These are phyloP conservation scores for Lymantria monacha DNA, from an alignment of 2,888 invertebrate genomes.

Conservation along the genomic window DNA sequence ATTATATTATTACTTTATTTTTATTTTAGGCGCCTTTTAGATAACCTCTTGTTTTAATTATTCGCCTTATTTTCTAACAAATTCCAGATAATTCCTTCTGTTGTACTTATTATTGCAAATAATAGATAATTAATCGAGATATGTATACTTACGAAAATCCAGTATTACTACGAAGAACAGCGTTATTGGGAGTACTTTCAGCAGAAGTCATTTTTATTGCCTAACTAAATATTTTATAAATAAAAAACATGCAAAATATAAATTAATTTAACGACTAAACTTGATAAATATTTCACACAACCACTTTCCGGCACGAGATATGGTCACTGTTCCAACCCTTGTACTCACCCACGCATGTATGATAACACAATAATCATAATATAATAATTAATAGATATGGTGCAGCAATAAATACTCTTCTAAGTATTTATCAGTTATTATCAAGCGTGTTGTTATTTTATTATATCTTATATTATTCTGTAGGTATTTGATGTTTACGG, in stretches of 20 bases:
- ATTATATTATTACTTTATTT: too few species aligned
- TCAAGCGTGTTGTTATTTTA: slow-evolving; percentile 15
- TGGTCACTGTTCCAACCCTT: slow-evolving; percentile 23
- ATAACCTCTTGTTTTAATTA: too few species aligned
- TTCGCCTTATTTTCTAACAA: too few species aligned
- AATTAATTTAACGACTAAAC: background rate
- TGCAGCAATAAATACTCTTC: slow-evolving; percentile 13
- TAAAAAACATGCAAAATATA: background rate
- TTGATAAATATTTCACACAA: background rate
- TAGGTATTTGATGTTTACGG: too few species aligned
- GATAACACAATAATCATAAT: slow-evolving; percentile 32
- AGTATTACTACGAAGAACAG: slow-evolving; percentile 15
- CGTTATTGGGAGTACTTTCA: slow-evolving; percentile 16
- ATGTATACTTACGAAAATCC: slow-evolving; percentile 20
- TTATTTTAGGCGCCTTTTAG: too few species aligned
- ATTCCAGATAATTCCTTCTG: too few species aligned
- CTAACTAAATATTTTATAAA: background rate
- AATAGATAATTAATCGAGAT: too few species aligned
- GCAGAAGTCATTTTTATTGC: background rate
- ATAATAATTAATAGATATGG: slow-evolving; percentile 28
- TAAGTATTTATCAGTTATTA: slow-evolving; percentile 21
- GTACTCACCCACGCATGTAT: slow-evolving; percentile 12
- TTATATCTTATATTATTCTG: slow-evolving; percentile 1
- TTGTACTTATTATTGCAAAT: too few species aligned
- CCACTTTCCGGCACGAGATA: slow-evolving; percentile 7